Evolutionary conservation across 2,113 vertebrate genomes (phyloP), one percentile per base, ranked within the genome.

Genomic region (Stigmatopora argus): DNA sequence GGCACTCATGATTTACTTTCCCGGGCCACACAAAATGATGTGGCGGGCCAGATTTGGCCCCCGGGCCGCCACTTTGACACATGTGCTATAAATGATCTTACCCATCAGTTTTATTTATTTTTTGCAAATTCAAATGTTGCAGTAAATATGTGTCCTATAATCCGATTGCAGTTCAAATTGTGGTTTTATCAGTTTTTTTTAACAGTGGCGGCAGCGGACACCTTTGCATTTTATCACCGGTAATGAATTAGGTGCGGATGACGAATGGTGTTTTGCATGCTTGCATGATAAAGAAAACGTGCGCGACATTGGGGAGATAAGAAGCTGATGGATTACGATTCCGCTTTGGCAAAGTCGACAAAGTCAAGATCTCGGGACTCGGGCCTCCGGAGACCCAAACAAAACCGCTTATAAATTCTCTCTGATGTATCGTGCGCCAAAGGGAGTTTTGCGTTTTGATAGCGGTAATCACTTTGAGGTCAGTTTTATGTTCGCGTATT

Each of bases 241-340:
- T 80, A 81, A 81, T 83, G 78, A 88, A 89, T 86, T 87, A 83
- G 84, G 82, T 60, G 64, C 64, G 62, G 82, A 89, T 89, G 90
- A 91, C 77, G 84, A 90, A 91, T 90, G 84, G 86, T 87, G 87
- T 87, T 91, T 90, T 91, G 89, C 86, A 90, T 89, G 82, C 84
- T 85, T 90, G 89, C 87, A 86, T 88, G 90, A 90, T 91, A 90
- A 90, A 88, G 84, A 88, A 84, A 83, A 84, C 74, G 82, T 69
- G 46, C 73, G 85, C 86, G 88, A 90, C 86, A 75, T 64, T 1
- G 34, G 58, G 2, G 56, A 84, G 90, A 91, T 91, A 90, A 90
- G 87, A 70, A 58, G 63, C 77, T 90, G 88, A 90, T 85, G 78
- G 84, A 91, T 90, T 87, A 73, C 85, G 64, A 81, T 62, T 75